These are phyloP conservation scores for Platysternon megacephalum DNA, from an alignment of 2,113 vertebrate species.

Conservation along the genomic window DNA sequence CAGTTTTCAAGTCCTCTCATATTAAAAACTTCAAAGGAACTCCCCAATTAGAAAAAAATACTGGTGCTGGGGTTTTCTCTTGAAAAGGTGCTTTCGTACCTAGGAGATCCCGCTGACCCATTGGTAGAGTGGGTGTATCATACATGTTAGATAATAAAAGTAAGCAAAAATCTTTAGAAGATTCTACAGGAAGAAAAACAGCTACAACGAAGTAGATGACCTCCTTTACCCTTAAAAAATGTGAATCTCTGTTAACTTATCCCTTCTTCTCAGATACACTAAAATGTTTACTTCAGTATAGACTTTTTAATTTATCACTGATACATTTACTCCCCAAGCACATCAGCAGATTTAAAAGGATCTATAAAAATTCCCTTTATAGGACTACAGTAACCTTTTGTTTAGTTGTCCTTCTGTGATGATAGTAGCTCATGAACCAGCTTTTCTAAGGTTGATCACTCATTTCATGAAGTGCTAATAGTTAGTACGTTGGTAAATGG, in stretches of 20 bases:
- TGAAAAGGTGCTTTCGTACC: not conserved
- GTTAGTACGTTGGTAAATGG: not conserved
- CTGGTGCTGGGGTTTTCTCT: not conserved
- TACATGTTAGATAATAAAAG: not conserved
- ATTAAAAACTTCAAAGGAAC: not conserved
- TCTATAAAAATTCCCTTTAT: constrained; percentile 37
- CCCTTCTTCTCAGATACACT: constrained; percentile 49
- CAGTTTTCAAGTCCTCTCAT: not conserved
- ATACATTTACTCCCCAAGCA: not conserved
- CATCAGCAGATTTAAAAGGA: constrained; percentile 38
- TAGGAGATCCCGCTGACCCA: not conserved
- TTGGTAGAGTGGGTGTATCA: not conserved
- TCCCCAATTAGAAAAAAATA: not conserved
- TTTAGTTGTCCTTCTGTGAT: constrained; percentile 48
- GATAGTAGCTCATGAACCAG: not conserved
- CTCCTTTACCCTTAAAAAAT: constrained; percentile 43
- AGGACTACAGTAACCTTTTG: constrained; percentile 35
- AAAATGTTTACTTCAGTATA: constrained; percentile 44
- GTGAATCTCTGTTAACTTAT: constrained; percentile 41
- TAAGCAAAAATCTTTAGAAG: not conserved
- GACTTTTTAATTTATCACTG: constrained; percentile 27
- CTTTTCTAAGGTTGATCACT: constrained; percentile 37
- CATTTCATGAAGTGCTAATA: constrained; percentile 38
- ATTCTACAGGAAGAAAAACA: not conserved
- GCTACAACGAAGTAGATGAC: not conserved